Evolutionary conservation across 2,113 vertebrate genomes (phyloP).

Genomic region (Bucco capensis): DNA sequence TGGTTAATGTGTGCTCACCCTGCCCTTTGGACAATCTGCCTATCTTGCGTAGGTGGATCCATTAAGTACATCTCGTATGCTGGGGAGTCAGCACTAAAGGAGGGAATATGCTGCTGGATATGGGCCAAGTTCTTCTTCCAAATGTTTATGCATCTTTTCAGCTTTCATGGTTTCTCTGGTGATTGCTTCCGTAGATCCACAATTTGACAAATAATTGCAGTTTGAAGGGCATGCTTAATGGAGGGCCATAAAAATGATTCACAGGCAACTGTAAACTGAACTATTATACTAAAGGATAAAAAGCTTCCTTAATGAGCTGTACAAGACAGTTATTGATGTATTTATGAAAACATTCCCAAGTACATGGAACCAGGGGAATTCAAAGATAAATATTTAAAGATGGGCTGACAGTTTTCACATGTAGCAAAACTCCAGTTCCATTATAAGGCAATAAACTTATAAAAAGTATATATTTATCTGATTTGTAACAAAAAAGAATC

Average conservation of each 20-base stretch:
- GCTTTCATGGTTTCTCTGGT: slow-evolving; percentile 29
- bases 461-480: background rate
- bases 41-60: background rate
- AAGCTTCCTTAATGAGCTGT: slow-evolving; percentile 72
- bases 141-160: slow-evolving; percentile 34
- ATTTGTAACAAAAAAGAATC: slow-evolving; percentile 5
- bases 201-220: slow-evolving; percentile 63
- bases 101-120: background rate
- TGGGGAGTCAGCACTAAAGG: background rate
- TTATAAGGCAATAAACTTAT: background rate
- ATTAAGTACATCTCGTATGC: background rate
- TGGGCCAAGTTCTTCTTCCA: slow-evolving; percentile 1
- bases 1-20: background rate
- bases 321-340: slow-evolving; percentile 72
- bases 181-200: slow-evolving; percentile 45
- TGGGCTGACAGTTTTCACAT: background rate
- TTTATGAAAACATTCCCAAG: slow-evolving; percentile 70
- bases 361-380: slow-evolving; percentile 61
- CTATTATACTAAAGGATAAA: slow-evolving; percentile 68
- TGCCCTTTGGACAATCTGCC: background rate
- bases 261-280: slow-evolving; percentile 58
- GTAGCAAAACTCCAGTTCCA: background rate
- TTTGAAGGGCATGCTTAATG: slow-evolving; percentile 68
- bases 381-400: slow-evolving; percentile 70
- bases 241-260: slow-evolving; percentile 68